Conservation (phyloP, 2,888 invertebrate species). For the Fabriciana adippe region DNA sequence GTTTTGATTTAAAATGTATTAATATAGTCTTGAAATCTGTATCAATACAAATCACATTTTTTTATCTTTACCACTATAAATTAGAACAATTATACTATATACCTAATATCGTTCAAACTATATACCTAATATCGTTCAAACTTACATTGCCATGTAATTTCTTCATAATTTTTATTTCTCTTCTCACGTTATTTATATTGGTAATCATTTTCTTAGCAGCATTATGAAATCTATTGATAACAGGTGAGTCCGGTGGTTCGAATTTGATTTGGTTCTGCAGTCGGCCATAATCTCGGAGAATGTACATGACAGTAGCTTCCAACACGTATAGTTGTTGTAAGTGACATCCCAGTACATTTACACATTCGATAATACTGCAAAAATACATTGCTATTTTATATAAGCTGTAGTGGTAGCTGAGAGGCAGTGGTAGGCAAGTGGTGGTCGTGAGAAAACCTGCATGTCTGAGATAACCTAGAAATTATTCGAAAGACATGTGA, state of each 20-base stretch:
- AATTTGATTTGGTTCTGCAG: slow-evolving; percentile 61
- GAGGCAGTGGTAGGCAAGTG: too few species aligned
- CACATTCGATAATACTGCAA: slow-evolving; percentile 81
- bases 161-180: slow-evolving; percentile 59
- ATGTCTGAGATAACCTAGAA: too few species aligned
- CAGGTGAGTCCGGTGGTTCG: slow-evolving; percentile 64
- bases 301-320: slow-evolving; percentile 80
- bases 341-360: slow-evolving; percentile 77
- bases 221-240: slow-evolving; percentile 48
- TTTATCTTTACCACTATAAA: too few species aligned
- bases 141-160: slow-evolving; percentile 59
- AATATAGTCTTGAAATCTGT: too few species aligned
- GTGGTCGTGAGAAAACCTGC: too few species aligned
- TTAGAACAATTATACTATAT: too few species aligned
- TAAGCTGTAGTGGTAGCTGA: too few species aligned
- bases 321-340: slow-evolving; percentile 82
- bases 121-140: too few species aligned
- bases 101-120: too few species aligned
- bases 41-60: too few species aligned
- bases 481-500: too few species aligned
- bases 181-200: slow-evolving; percentile 58
- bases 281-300: slow-evolving; percentile 66
- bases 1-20: too few species aligned
- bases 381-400: slow-evolving; percentile 3
- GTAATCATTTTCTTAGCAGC: slow-evolving; percentile 54